These are phyloP conservation scores for Cyphomyrus discorhynchus DNA, from an alignment of 2,113 vertebrate genomes.

Conservation along the genomic window DNA sequence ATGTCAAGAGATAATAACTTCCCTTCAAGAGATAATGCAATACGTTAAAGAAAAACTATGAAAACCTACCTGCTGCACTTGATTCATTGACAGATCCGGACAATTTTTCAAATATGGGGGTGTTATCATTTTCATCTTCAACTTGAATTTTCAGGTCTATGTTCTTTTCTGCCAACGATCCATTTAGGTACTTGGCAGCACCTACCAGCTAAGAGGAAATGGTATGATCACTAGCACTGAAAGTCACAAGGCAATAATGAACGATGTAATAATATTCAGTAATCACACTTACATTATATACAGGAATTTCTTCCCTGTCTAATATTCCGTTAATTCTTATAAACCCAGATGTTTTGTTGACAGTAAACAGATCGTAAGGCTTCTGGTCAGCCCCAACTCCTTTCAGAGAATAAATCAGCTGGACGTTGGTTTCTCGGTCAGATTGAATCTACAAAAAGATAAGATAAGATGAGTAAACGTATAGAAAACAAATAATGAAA, in stretches of 20 bases:
- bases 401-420: conserved; percentile 48
- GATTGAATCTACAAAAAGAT: conserved; percentile 53
- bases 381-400: conserved; percentile 49
- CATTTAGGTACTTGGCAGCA: conserved; percentile 25
- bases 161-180: conserved; percentile 25
- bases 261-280: background rate
- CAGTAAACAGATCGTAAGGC: conserved; percentile 50
- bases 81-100: conserved; percentile 30
- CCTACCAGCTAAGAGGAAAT: conserved; percentile 29
- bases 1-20: background rate
- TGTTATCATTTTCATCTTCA: conserved; percentile 42
- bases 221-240: background rate
- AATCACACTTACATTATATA: conserved; percentile 50
- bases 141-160: conserved; percentile 35
- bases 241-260: background rate
- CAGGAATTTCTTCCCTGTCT: conserved; percentile 48
- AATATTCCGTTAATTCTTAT: conserved; percentile 41
- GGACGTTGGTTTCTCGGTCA: conserved; percentile 29
- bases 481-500: background rate
- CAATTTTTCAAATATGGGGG: conserved; percentile 33
- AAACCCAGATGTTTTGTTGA: conserved; percentile 46
- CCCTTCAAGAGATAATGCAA: background rate
- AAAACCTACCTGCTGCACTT: conserved; percentile 32
- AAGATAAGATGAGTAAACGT: background rate
- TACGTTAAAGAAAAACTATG: background rate